phyloP scores from a whole-genome alignment of 1,140 invertebrate species.

The Aradophagus sp. region DNA sequence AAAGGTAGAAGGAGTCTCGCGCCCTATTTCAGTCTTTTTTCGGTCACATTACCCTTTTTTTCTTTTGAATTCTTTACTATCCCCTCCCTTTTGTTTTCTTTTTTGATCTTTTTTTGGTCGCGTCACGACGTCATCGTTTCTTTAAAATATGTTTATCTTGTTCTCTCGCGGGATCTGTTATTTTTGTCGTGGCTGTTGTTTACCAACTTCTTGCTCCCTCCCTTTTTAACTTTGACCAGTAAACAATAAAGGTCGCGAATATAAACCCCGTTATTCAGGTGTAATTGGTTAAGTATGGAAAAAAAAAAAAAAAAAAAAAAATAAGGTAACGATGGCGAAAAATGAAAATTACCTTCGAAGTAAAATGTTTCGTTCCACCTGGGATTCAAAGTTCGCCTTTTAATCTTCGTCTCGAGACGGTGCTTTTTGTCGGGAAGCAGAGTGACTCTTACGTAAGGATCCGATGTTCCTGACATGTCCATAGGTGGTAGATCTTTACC shows the following conservation, averaged over 20 bases:
- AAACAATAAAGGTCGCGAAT: slow-evolving; percentile 4
- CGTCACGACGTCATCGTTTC: slow-evolving; percentile 7
- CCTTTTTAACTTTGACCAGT: not conserved
- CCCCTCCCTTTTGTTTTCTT: slow-evolving; percentile 15
- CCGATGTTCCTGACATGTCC: slow-evolving; percentile 94
- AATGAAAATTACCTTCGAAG: slow-evolving; percentile 87
- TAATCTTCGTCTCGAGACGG: slow-evolving; percentile 97
- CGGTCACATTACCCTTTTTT: slow-evolving; percentile 29
- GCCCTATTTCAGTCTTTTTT: slow-evolving; percentile 44
- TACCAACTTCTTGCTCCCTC: no score
- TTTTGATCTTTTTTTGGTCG: slow-evolving; percentile 14
- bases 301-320: no score
- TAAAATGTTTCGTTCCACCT: slow-evolving; percentile 99
- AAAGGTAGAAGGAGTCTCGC: slow-evolving; percentile 31
- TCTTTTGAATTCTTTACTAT: no score
- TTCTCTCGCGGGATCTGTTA: not conserved
- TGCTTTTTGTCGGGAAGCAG: slow-evolving; percentile 97
- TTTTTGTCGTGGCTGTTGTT: not conserved
- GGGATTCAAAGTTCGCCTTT: slow-evolving; percentile 94
- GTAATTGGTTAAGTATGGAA: no score
- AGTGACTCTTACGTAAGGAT: slow-evolving; percentile 93
- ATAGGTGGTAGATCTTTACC: slow-evolving; percentile 95
- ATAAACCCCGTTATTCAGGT: slow-evolving; percentile 1
- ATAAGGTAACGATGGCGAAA: no score
- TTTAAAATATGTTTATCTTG: slow-evolving; percentile 3